Evolutionary conservation across 2,113 vertebrate species (phyloP).

Genomic region (Ochotona princeps): DNA sequence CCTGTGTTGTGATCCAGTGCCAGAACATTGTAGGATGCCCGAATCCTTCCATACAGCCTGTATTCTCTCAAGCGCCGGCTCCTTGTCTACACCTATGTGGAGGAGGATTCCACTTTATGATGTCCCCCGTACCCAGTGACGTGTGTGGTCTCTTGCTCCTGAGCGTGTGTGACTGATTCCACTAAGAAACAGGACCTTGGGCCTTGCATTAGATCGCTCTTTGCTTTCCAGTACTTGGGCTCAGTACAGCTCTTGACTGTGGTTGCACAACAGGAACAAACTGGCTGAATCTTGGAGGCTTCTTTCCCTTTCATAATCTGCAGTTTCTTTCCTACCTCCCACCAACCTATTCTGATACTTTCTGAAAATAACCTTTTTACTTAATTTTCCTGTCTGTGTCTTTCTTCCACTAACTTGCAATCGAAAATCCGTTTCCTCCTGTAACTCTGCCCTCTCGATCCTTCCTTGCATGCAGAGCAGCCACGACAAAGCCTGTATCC

Average conservation of each 20-base stretch:
- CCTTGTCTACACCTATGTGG: not conserved
- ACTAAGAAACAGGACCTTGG: not conserved
- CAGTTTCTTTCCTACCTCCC: not conserved
- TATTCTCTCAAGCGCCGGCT: not conserved
- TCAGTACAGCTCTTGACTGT: not conserved
- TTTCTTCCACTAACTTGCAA: not conserved
- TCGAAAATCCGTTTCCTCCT: not conserved
- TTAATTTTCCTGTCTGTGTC: not conserved
- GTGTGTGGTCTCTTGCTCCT: too few relatives aligned
- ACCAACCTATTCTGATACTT: not conserved
- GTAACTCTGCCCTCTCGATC: not conserved
- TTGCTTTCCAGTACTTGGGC: rapidly evolving
- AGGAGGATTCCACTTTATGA: not conserved
- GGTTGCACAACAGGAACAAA: not conserved
- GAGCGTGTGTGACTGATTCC: too few relatives aligned
- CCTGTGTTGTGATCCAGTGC: not conserved
- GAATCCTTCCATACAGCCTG: not conserved
- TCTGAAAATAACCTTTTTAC: constrained; percentile 1
- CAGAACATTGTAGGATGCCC: not conserved
- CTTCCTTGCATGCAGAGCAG: not conserved
- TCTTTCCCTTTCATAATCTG: not conserved
- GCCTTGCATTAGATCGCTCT: not conserved
- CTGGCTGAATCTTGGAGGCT: not conserved
- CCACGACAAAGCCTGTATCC: not conserved
- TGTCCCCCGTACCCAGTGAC: not conserved